Base-by-base conservation (phyloP, 1,140 invertebrate species). In the Oscheius sp. region DNA sequence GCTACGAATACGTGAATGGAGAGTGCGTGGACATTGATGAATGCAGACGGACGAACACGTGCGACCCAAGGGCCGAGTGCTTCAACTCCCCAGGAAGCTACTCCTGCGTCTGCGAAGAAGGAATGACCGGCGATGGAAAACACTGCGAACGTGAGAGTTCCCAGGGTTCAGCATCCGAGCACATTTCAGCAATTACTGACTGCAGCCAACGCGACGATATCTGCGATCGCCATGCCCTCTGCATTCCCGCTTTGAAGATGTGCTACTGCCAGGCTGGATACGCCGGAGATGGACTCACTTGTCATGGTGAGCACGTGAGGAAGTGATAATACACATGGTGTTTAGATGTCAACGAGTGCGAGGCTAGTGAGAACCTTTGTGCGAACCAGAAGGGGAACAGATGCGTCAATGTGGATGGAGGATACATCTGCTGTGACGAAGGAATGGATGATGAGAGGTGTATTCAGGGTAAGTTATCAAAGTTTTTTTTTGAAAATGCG, bases 291-390 rank as follows among this genome's bases (percentile, higher is more conserved):
- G 79, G 79, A 36, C 26, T 79, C 38, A 68, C 62, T 26, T 80
- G 79, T 59, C 59, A 73, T 49, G 78, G 78, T 79, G 49, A 2
- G 62, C 46, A 3, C 1, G 23, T 1, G 13, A 66, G 58, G 28
- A 13, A 42, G 38, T 42, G 38, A n/a, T n/a, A n/a, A n/a, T n/a
- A n/a, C 28, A 1, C 36, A 78, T 18, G 26, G 32, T 29, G 7
- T 79, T 63, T 35, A 79, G 79, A 80, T 76, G 46, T 81, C 1
- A 79, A 80, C 65, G 79, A 80, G 64, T 80, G 79, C 45, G 78
- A 71, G 31, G 65, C 74, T 7, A 72, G 49, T 26, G 65, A 68
- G 2, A 68, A 65, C 28, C 74, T 76, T 10, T 80, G 79, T 49
- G 42, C 61, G n/a, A 31, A 65, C 29, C 59, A 79, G 31, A 29